Percentiles rank a stretch among this genome's conserved stretches.
Conservation (phyloP, 2,113 vertebrate genomes). For the Neotragus moschatus region DNA sequence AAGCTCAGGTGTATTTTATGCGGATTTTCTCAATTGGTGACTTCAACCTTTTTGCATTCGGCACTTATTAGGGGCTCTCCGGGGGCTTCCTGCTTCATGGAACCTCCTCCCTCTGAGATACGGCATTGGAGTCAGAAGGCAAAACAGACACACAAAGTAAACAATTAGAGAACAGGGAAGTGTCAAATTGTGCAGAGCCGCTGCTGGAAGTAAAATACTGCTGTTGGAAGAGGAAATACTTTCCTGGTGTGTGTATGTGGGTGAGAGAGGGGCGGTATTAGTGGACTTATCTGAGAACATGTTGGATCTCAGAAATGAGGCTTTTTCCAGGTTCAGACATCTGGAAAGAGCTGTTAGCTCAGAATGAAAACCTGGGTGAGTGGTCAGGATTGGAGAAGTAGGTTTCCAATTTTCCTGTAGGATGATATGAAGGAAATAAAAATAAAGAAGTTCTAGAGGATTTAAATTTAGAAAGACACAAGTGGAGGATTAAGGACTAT, state of each 20-base stretch:
- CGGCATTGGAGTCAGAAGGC: conserved; percentile 49
- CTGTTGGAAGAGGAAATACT: conserved; percentile 17
- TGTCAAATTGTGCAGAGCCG: neutral
- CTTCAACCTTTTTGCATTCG: conserved; percentile 57
- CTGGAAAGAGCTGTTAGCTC: neutral
- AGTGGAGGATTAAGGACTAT: neutral
- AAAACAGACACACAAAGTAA: conserved; percentile 67
- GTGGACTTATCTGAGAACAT: neutral
- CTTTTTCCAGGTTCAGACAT: neutral
- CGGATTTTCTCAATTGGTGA: conserved; percentile 60
- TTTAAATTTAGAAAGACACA: conserved; percentile 26
- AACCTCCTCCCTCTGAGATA: conserved; percentile 30
- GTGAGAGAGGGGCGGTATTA: neutral
- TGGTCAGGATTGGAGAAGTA: neutral
- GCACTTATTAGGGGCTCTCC: conserved; percentile 55
- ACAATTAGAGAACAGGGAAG: conserved; percentile 54
- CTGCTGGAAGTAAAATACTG: conserved; percentile 28
- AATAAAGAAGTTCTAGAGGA: neutral
- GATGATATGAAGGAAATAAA: neutral
- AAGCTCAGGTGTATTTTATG: conserved; percentile 56
- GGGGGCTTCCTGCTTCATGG: neutral
- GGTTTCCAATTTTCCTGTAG: neutral
- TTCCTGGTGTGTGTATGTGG: neutral
- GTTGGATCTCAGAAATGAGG: neutral
- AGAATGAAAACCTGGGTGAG: neutral